phyloP scores from a whole-genome alignment of 2,888 invertebrate genomes.

The Microctonus hyperodae region DNA sequence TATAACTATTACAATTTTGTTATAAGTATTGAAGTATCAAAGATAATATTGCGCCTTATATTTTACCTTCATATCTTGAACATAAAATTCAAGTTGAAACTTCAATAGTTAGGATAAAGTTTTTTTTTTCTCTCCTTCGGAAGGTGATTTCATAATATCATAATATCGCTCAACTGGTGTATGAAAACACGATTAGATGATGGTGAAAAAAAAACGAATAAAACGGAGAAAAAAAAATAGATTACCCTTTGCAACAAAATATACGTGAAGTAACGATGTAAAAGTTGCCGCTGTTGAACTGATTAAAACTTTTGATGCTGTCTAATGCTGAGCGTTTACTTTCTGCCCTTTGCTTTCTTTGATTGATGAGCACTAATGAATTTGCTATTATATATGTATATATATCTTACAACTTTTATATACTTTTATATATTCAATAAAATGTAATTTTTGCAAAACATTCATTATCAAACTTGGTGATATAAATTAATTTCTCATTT shows the following conservation, averaged over 20 bases:
- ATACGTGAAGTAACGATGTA: background rate
- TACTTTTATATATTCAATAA: background rate
- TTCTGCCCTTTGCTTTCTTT: background rate
- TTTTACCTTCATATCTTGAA: background rate
- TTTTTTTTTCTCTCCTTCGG: background rate
- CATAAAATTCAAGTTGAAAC: background rate
- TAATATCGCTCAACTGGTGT: background rate
- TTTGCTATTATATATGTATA: too few relatives aligned
- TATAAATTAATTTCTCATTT: too few relatives aligned
- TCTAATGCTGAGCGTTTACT: background rate
- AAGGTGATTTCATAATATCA: background rate
- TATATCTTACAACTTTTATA: background rate
- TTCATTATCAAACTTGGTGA: too few relatives aligned
- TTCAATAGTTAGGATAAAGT: background rate
- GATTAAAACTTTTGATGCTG: background rate
- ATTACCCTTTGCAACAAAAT: background rate
- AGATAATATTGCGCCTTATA: background rate
- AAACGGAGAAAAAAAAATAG: background rate
- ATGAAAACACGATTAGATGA: background rate
- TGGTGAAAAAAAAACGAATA: too few relatives aligned
- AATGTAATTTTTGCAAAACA: background rate
- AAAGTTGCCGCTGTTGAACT: background rate
- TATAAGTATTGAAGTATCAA: background rate
- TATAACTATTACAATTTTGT: background rate
- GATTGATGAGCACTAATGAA: background rate